Base-by-base conservation (phyloP, 1,140 invertebrate genomes). In the Calliphora vicina region DNA sequence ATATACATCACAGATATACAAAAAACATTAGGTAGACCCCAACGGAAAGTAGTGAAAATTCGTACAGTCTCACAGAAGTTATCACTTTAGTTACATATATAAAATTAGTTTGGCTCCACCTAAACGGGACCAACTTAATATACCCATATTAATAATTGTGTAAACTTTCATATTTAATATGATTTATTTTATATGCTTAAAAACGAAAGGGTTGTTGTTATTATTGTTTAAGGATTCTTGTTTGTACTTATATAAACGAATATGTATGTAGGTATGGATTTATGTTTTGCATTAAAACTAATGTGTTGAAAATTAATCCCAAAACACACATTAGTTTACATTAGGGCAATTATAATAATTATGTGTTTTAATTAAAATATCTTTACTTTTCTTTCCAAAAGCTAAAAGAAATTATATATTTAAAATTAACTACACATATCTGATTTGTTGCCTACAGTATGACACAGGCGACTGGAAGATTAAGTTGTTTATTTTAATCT, bases 241-340 rank as follows among this genome's bases (percentile, higher is more conserved):
- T 50, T 50, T 15, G 45, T 12, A 15, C 1, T 3, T 50, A 50
- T 50, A 50, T 17, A 50, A 5, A 50, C 12, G 12, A 2, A 4
- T 50, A 50, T 6, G 27, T 74, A 29, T 74, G 12, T 74, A 26
- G 26, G 71, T 29, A 17, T 27, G 26, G 12, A 26, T 27, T 4
- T 15, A 35, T 35, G 26, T 17, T 29, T 35, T 27, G 26, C n/a
- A 23, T 43, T 76, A 76, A 76, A 76, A 20, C 12, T 20, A 76
- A 76, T 76, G 42, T 20, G 15, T 42, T 20, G n/a, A 35, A 76
- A 76, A 76, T 76, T 76, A 76, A 76, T 76, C 74, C 74, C 74
- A 76, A 35, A 76, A 43, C 23, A 43, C n/a, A n/a, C 74, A 76
- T 76, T 23, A 76, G 29, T 76, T 76, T 23, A 3, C 74, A 76